Percentiles rank a stretch among this genome's conserved stretches.
Evolutionary conservation across 1,140 invertebrate species (phyloP).

Genomic region (Leucophenga varia): DNA sequence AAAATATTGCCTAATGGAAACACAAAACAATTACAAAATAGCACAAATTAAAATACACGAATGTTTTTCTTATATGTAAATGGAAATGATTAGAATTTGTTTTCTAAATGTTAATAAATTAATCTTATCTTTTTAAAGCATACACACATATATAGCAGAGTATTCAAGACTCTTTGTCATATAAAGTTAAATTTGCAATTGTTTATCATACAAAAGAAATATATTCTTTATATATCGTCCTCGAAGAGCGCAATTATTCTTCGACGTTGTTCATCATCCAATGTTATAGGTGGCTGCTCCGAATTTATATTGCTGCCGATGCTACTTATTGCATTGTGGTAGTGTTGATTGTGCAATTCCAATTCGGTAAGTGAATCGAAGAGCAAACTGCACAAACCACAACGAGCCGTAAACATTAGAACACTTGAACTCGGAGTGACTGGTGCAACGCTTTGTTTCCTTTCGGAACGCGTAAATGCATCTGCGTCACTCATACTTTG

Average conservation of each 20-base stretch:
- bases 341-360: conserved; percentile 41
- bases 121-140: too few relatives aligned
- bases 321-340: conserved; percentile 29
- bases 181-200: background rate
- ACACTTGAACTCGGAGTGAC: conserved; percentile 2
- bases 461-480: background rate
- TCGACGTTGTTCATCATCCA: conserved; percentile 31
- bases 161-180: too few relatives aligned
- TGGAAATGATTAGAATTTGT: too few relatives aligned
- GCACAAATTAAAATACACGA: background rate
- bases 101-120: too few relatives aligned
- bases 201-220: background rate
- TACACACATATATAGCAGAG: too few relatives aligned
- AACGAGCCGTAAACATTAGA: conserved; percentile 32
- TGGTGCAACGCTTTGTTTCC: background rate
- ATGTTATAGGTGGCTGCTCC: background rate
- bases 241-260: conserved; percentile 51
- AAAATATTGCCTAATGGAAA: too few relatives aligned
- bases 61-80: too few relatives aligned
- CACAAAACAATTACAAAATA: background rate
- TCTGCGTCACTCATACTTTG: background rate
- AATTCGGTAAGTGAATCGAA: conserved; percentile 42
- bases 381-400: conserved; percentile 38
- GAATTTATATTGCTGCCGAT: background rate
- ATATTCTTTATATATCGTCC: conserved; percentile 34